These are phyloP conservation scores for Corythaixoides concolor DNA, from an alignment of 2,113 vertebrate species.

Conservation along the genomic window DNA sequence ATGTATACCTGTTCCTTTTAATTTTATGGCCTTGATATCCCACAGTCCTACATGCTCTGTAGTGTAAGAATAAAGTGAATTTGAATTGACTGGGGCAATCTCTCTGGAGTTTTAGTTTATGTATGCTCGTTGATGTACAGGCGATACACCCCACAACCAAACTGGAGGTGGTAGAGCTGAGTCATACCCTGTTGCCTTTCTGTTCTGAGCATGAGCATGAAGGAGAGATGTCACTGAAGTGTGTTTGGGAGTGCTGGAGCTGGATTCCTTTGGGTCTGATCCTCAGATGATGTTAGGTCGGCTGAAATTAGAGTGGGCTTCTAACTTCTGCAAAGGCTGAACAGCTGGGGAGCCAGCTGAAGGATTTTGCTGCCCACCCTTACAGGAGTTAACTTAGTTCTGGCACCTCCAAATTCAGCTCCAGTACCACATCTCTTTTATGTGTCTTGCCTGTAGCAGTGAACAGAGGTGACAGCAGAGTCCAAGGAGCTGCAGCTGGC, in stretches of 20 bases:
- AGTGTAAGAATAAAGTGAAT: neutral
- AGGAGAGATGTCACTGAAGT: neutral
- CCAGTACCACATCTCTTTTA: fast-evolving
- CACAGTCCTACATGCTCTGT: neutral
- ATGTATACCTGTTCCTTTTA: conserved; percentile 3
- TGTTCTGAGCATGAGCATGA: neutral
- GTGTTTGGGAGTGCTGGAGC: neutral
- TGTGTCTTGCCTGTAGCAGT: neutral
- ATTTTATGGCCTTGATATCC: neutral
- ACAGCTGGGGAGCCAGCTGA: neutral
- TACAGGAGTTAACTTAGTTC: neutral
- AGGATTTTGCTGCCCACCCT: neutral
- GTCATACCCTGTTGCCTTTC: neutral
- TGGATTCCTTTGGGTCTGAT: neutral
- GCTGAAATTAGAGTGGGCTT: neutral
- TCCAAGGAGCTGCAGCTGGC: neutral
- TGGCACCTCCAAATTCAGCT: neutral
- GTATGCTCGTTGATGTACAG: neutral
- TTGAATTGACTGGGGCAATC: neutral
- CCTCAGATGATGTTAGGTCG: neutral
- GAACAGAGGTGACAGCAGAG: neutral
- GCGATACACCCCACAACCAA: neutral
- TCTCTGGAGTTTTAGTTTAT: neutral
- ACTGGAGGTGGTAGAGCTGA: neutral
- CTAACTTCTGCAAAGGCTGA: neutral